Evolutionary conservation across 2,113 vertebrate genomes (phyloP).

Genomic region (Pachypanchax playfairii): DNA sequence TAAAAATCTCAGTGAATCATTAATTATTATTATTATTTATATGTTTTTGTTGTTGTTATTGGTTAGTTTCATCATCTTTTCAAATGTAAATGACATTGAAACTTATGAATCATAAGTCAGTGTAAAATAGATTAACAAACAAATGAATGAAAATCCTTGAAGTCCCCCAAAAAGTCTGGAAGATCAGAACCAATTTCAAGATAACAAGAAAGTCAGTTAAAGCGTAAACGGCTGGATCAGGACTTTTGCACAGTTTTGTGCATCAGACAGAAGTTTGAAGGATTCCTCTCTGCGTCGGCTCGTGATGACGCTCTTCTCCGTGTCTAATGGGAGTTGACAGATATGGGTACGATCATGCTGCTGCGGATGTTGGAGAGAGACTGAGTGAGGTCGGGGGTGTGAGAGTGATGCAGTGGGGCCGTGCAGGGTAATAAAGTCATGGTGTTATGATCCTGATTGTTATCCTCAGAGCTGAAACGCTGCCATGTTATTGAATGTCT

Average conservation of each 20-base stretch:
- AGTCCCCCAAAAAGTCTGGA: too few species aligned
- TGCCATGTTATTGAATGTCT: constrained; percentile 41
- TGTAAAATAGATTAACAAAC: too few species aligned
- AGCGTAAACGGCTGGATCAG: not conserved
- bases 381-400: constrained; percentile 29
- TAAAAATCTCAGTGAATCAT: too few species aligned
- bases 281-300: not conserved
- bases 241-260: not conserved
- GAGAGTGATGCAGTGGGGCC: constrained; percentile 9
- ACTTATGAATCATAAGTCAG: too few species aligned
- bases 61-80: too few species aligned
- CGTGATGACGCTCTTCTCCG: constrained; percentile 22
- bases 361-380: constrained; percentile 56
- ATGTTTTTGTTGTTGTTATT: too few species aligned
- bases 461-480: constrained; percentile 41
- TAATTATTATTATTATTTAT: too few species aligned
- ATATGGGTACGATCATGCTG: constrained; percentile 61
- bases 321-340: constrained; percentile 69
- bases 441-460: constrained; percentile 56
- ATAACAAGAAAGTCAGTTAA: not conserved
- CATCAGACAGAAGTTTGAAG: not conserved
- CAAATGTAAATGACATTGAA: too few species aligned
- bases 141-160: not conserved
- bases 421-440: constrained; percentile 37
- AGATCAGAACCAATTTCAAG: not conserved